A percentile compares a stretch with the other conserved stretches of the same genome.
These are phyloP conservation scores for Platycnemis pennipes DNA, from an alignment of 2,888 invertebrate species.

Conservation along the genomic window DNA sequence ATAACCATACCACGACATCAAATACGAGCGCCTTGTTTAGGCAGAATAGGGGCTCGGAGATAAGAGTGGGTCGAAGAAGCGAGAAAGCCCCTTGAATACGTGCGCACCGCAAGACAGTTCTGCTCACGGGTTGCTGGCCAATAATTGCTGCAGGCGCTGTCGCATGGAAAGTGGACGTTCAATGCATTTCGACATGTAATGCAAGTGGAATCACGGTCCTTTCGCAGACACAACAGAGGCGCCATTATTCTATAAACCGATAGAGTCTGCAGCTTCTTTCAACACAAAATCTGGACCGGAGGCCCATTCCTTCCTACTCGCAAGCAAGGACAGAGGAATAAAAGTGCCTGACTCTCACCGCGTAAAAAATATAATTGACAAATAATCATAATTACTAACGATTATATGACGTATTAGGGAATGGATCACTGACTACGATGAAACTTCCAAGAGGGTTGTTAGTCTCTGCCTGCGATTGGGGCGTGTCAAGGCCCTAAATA, in stretches of 20 bases:
- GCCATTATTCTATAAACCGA: conserved; percentile 1
- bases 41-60: neutral
- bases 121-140: conserved; percentile 61
- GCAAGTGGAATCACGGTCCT: neutral
- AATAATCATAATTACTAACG: no score
- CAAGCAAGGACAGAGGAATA: neutral
- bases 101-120: conserved; percentile 43
- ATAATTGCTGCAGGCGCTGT: conserved; percentile 57
- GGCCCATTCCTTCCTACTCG: neutral
- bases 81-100: conserved; percentile 64
- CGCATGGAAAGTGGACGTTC: conserved; percentile 47
- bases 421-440: no score
- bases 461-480: no score
- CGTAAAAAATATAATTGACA: no score
- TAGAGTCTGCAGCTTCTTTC: neutral
- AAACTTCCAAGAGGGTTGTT: no score
- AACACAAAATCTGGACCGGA: neutral
- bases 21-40: neutral
- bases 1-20: neutral
- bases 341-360: neutral
- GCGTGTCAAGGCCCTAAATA: no score
- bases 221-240: neutral
- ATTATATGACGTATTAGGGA: no score
- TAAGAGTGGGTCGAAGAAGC: neutral
- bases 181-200: conserved; percentile 41